These are phyloP conservation scores for Reticulitermes speratus DNA, from an alignment of 1,140 invertebrate genomes.

Conservation along the genomic window DNA sequence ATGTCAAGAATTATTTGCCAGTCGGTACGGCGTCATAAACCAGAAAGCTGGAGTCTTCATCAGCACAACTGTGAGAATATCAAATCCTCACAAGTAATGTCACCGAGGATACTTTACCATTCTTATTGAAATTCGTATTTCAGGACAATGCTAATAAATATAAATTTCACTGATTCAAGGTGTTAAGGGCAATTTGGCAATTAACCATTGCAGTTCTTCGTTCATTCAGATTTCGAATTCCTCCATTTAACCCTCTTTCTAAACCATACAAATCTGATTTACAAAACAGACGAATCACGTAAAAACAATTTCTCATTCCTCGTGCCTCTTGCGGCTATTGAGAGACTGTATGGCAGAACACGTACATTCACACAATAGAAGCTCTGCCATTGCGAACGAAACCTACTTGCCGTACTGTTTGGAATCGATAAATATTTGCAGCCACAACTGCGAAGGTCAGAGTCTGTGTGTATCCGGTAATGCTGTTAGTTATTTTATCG, in stretches of 20 bases:
- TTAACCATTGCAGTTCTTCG: neutral
- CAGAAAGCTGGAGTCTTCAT: too few relatives aligned
- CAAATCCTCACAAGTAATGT: too few relatives aligned
- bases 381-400: neutral
- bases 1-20: too few relatives aligned
- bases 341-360: neutral
- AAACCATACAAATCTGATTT: neutral
- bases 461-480: neutral
- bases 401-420: neutral
- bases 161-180: too few relatives aligned
- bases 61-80: too few relatives aligned
- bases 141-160: too few relatives aligned
- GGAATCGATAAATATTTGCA: neutral
- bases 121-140: too few relatives aligned
- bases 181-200: too few relatives aligned
- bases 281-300: neutral
- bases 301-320: neutral
- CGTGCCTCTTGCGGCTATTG: neutral
- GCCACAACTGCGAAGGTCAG: neutral
- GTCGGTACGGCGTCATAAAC: too few relatives aligned
- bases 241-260: neutral
- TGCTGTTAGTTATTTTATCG: neutral
- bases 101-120: too few relatives aligned
- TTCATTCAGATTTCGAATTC: neutral
- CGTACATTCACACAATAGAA: neutral